These are phyloP conservation scores for Sebastes steindachneri DNA, from an alignment of 2,797 vertebrate species.

Conservation along the genomic window DNA sequence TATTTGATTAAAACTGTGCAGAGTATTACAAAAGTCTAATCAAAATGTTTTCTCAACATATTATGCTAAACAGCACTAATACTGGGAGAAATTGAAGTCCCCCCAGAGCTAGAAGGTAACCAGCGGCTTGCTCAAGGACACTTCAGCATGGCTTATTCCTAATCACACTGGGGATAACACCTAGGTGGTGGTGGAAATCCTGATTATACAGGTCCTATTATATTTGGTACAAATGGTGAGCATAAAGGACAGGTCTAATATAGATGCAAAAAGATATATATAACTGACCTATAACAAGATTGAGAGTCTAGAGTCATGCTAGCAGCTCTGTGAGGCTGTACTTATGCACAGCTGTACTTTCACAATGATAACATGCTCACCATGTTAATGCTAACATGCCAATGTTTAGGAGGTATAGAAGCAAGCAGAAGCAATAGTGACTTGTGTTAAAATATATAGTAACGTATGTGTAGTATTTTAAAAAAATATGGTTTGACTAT, in stretches of 20 bases:
- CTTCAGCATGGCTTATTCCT: neutral
- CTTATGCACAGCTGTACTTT: no score
- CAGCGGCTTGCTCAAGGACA: neutral
- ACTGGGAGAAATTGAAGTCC: neutral
- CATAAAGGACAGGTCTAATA: neutral
- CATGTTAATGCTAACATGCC: no score
- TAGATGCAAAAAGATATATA: neutral
- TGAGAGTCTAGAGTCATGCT: neutral
- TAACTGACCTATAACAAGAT: neutral
- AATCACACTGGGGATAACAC: neutral
- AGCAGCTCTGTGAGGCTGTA: no score
- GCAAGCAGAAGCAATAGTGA: neutral
- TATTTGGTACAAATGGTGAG: neutral
- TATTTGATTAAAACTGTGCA: neutral
- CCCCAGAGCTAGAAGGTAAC: neutral
- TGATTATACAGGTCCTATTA: neutral
- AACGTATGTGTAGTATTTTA: neutral
- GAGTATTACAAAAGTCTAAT: neutral
- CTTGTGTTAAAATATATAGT: neutral
- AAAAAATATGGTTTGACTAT: neutral
- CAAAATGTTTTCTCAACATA: neutral
- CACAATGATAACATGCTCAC: no score
- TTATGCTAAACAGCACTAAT: neutral
- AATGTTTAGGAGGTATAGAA: no score
- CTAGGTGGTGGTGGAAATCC: neutral